Base-by-base conservation (phyloP, 1,140 invertebrate species). In the Dufourea novaeangliae region DNA sequence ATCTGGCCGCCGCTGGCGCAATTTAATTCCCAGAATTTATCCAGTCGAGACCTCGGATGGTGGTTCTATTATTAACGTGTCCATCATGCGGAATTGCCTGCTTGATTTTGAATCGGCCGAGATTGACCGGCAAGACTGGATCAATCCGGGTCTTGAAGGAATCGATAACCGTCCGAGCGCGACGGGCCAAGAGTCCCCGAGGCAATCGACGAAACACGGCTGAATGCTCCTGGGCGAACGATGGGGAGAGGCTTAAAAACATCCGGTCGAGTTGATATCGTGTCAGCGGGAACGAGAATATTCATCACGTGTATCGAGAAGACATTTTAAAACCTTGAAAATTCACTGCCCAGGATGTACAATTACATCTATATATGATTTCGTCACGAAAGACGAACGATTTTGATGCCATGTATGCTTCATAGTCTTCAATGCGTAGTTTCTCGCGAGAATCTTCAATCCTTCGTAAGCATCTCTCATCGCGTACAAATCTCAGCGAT, bases 401-500 rank as follows among this genome's bases (percentile, higher is more conserved):
- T n/a, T n/a, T n/a, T n/a, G n/a, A n/a, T n/a, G n/a, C n/a, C n/a
- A n/a, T n/a, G n/a, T n/a, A n/a, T n/a, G n/a, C n/a, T n/a, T n/a
- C n/a, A n/a, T n/a, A n/a, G n/a, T n/a, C n/a, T n/a, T n/a, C n/a
- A n/a, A n/a, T n/a, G n/a, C n/a, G n/a, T n/a, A n/a, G 46, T 50
- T 46, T n/a, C 46, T n/a, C 20, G 46, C n/a, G n/a, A 50, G 46
- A 50, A 50, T 17, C 46, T n/a, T 7, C 20, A n/a, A n/a, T n/a
- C n/a, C 46, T n/a, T n/a, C 20, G 46, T 7, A 50, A 50, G 46
- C 20, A 6, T 50, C 32, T 4, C 59, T 20, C 17, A 20, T 62
- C 37, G 74, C 78, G 75, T 80, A 84, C 78, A 85, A 83, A 86
- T 86, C 76, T 78, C 57, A 61, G 66, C 71, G 37, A 78, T 83